Evolutionary conservation across 1,140 invertebrate genomes (phyloP).

Genomic region (Dendrolimus punctatus): DNA sequence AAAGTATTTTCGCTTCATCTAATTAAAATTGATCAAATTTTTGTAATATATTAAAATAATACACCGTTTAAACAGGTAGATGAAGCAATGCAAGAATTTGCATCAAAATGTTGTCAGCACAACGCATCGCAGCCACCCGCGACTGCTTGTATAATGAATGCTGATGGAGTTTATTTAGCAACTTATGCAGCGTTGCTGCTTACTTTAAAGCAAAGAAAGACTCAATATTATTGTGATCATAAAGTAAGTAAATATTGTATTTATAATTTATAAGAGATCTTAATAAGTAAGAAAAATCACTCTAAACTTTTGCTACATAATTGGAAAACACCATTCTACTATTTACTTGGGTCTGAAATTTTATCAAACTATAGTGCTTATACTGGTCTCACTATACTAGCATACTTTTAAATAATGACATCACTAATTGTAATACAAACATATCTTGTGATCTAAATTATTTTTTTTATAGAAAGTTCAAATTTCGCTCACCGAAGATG

Average conservation of each 20-base stretch:
- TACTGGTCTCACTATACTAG: no score
- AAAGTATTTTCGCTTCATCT: no score
- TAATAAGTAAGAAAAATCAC: no score
- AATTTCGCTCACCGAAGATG: constrained; percentile 78
- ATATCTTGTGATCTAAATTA: neutral
- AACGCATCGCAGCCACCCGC: constrained; percentile 74
- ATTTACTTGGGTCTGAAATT: no score
- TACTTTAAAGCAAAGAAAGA: constrained; percentile 85
- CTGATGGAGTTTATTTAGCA: constrained; percentile 94
- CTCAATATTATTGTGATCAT: constrained; percentile 82
- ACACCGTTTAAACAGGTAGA: constrained; percentile 76
- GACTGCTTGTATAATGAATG: constrained; percentile 89
- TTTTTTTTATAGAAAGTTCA: constrained; percentile 68
- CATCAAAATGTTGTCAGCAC: constrained; percentile 93
- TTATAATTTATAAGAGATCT: no score
- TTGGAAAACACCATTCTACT: no score
- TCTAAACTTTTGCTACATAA: no score
- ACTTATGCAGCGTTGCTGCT: constrained; percentile 88
- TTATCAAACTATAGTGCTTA: no score
- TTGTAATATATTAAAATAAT: neutral
- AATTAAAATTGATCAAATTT: no score
- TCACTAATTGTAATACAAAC: no score
- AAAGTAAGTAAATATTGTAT: constrained; percentile 63
- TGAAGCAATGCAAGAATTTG: constrained; percentile 91
- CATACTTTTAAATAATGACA: no score